Evolutionary conservation across 92 coral and sea anemone species (phyloP).

Genomic region (Heteractis magnifica): DNA sequence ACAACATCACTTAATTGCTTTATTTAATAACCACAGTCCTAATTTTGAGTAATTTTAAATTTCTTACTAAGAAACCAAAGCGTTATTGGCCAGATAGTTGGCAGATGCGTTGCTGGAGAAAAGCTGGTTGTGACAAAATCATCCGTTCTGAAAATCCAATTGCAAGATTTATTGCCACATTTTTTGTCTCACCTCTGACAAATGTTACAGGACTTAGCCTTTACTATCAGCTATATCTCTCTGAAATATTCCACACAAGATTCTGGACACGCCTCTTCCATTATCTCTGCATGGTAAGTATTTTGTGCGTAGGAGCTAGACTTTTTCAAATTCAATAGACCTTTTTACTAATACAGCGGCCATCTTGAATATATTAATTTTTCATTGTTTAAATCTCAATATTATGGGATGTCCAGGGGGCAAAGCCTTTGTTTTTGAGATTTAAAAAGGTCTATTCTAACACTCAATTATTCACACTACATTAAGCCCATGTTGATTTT

Average conservation of each 20-base stretch:
- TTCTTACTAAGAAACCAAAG: slow-evolving; percentile 15
- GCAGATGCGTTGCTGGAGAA: slow-evolving; percentile 74
- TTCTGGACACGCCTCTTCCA: slow-evolving; percentile 71
- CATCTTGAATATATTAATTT: too few relatives aligned
- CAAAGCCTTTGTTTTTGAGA: too few relatives aligned
- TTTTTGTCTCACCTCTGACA: slow-evolving; percentile 81
- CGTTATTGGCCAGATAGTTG: slow-evolving; percentile 77
- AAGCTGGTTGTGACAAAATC: slow-evolving; percentile 50
- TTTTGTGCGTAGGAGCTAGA: too few relatives aligned
- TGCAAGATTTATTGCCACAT: slow-evolving; percentile 54
- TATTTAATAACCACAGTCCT: neutral
- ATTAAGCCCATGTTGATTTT: too few relatives aligned
- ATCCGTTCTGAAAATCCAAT: slow-evolving; percentile 64
- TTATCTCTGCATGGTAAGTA: slow-evolving; percentile 73
- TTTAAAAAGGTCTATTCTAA: neutral
- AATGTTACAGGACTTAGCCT: slow-evolving; percentile 82
- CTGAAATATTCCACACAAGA: slow-evolving; percentile 77
- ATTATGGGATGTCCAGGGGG: too few relatives aligned
- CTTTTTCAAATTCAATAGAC: neutral
- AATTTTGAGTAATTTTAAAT: neutral
- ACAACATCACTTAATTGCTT: too few relatives aligned
- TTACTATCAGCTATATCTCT: slow-evolving; percentile 80
- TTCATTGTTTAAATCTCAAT: too few relatives aligned
- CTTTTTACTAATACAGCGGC: too few relatives aligned
- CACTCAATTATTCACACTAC: too few relatives aligned